Base-by-base conservation (phyloP, 2,888 invertebrate genomes). In the Nezara viridula region DNA sequence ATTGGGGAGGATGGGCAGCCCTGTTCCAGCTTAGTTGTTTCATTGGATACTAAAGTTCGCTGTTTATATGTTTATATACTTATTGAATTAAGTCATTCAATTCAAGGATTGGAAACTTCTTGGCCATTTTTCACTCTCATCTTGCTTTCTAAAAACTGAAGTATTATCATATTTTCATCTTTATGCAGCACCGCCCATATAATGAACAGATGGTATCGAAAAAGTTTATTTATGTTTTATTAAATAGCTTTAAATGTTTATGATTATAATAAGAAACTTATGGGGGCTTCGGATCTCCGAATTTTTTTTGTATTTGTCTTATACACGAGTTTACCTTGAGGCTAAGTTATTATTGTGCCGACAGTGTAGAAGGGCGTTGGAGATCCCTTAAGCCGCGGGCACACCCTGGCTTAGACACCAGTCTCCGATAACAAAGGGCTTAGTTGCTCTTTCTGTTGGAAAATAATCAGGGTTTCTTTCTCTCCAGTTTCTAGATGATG, bases 391-490 rank as follows among this genome's bases (percentile, higher is more conserved):
- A 73, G 66, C 66, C 66, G 16, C 19, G 32, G 37, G 32, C 16
- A 19, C 66, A 37, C 66, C 66, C 66, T 73, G 37, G 66, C 66
- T 73, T 73, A 73, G 27, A 21, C 66, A 37, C 37, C 66, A 37
- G 66, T 73, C 66, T 73, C 66, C 66, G 66, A 73, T 73, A 73
- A 73, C 66, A 73, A 73, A 73, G 66, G 66, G 66, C 66, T 73
- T 73, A 73, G 19, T 73, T 73, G 66, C 66, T 73, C 27, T 60
- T 60, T 60, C 66, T 37, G 19, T 73, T 37, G 66, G 66, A 37
- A 73, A 73, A 73, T 73, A 73, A 73, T 73, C 66, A 73, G 66
- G 7, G 37, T 73, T 73, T 73, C 66, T 73, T 73, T 73, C 21
- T 73, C 66, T 73, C 66, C 37, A 16, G 32, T 37, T 21, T 14